Base-by-base conservation (phyloP, 1,140 invertebrate species). In the Alviniconcha marisindica region DNA sequence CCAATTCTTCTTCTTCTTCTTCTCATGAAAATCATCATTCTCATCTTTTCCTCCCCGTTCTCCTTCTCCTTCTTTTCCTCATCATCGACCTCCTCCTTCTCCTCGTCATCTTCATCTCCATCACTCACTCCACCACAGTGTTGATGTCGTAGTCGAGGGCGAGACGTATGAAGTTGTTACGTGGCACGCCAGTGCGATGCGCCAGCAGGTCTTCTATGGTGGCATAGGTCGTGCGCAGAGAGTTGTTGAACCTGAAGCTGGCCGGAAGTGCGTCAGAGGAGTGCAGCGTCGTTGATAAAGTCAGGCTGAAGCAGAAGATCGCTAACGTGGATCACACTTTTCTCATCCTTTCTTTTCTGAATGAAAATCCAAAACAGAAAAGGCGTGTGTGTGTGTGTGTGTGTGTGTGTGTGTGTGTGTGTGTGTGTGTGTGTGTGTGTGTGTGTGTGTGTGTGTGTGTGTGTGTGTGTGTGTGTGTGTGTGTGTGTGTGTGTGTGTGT, bases 121-220 rank as follows among this genome's bases (percentile, higher is more conserved):
- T 10, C 44, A 48, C 44, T 40, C 81, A 88, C 87, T 63, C 69
- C 0, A 56, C 31, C 15, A 88, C 76, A 31, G 74, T 86, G 38
- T 71, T n/a, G 14, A 83, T 48, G 40, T 69, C 85, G 51, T 87
- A 77, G 31, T 51, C 82, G 18, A 38, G 40, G n/a, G 83, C 76
- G n/a, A 88, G 81, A 24, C 87, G 81, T n/a, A 88, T 36, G 63
- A 80, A 86, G 79, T 88, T 88, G 83, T 88, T 87, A 1, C 81
- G 77, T 2, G 86, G 84, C 10, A 87, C 28, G 0, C 86, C 87
- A 14, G 84, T 24, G 18, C 87, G 66, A 77, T 88, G 87, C 10
- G 87, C 77, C 66, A 87, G 69, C 73, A 88, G 54, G 48, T 88
- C 87, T 33, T 88, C 84, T 18, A 88, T 4, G 7, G 86, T 88